Base-by-base conservation (phyloP, 2,113 vertebrate genomes). In the Tetrax tetrax region DNA sequence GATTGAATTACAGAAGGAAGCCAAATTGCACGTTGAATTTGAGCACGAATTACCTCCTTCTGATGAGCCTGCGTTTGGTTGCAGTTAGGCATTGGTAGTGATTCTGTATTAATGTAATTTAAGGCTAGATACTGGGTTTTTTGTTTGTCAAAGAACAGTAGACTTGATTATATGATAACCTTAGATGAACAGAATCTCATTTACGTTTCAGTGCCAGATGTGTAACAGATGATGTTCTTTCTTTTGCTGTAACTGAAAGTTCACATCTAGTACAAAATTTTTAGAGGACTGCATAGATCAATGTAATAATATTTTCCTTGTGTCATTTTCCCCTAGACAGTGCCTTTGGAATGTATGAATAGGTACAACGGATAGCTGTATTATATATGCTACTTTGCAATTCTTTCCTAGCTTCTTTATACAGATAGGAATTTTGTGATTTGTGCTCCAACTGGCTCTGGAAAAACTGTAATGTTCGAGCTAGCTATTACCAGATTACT, bases 391-490 rank as follows among this genome's bases (percentile, higher is more conserved):
- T 74, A 13, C 45, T 95, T 47, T 83, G 35, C 45, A 94, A 94
- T 85, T 98, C 51, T 96, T 95, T 98, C 93, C 84, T 97, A 99
- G 99, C 98, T 99, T 98, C 98, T 99, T 94, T 99, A 99, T 95
- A 99, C 99, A 47, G 97, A 98, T 87, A 99, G 98, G 71, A 99
- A 99, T 97, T 99, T 99, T 98, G 99, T 99, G 93, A 98, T 98
- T 84, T 99, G 98, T 97, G 99, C 99, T 93, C 99, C 99, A 0
- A 99, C 99, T 89, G 99, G 99, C 94, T 99, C 99, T 95, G 99
- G 99, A 83, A 99, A 99, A 98, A 99, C 99, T 11, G 99, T 99
- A 19, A 96, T 99, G 79, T 99, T 99, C 37, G 99, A 99, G 97
- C 95, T 99, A 74, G 99, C 99, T 81, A 99, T 99, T 96, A 98